Percentiles rank a stretch among this genome's conserved stretches.
Conservation (phyloP, 1,140 invertebrate species). For the Drusus annulatus region DNA sequence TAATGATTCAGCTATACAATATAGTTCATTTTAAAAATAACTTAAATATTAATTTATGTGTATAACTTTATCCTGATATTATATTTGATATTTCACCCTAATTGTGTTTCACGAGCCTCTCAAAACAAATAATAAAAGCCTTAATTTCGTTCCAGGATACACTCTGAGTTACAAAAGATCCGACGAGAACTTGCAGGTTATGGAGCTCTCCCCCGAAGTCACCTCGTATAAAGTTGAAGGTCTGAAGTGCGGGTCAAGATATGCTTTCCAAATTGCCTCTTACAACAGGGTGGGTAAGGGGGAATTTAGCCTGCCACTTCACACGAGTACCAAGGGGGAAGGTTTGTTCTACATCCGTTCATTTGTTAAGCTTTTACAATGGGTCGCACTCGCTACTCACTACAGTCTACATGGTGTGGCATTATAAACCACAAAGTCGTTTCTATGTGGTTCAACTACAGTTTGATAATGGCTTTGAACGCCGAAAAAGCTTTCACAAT, state of each 20-base stretch:
- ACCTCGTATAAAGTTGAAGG: conserved; percentile 75
- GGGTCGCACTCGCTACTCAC: not conserved
- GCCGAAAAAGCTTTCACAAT: too few species aligned
- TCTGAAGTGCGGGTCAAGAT: conserved; percentile 77
- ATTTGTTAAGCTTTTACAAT: not conserved
- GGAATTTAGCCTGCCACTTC: conserved; percentile 73
- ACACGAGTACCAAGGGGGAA: conserved; percentile 73
- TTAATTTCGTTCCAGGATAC: conserved; percentile 68
- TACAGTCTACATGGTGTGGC: too few species aligned
- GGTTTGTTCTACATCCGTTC: conserved; percentile 32
- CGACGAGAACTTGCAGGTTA: conserved; percentile 72
- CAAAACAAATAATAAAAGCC: not conserved
- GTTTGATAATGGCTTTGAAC: too few species aligned
- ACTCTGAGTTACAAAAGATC: conserved; percentile 74
- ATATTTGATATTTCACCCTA: not conserved
- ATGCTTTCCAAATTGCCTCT: conserved; percentile 76
- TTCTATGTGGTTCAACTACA: too few species aligned
- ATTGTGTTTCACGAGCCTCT: not conserved
- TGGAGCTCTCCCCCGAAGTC: conserved; percentile 73
- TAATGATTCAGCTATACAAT: too few species aligned
- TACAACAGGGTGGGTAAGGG: conserved; percentile 77
- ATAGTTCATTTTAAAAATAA: too few species aligned
- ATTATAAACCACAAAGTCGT: too few species aligned
- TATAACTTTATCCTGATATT: too few species aligned
- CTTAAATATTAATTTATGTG: too few species aligned